A percentile compares a stretch with the other conserved stretches of the same genome.
These are phyloP conservation scores for Diplodus sargus DNA, from an alignment of 2,797 vertebrate genomes.

Conservation along the genomic window DNA sequence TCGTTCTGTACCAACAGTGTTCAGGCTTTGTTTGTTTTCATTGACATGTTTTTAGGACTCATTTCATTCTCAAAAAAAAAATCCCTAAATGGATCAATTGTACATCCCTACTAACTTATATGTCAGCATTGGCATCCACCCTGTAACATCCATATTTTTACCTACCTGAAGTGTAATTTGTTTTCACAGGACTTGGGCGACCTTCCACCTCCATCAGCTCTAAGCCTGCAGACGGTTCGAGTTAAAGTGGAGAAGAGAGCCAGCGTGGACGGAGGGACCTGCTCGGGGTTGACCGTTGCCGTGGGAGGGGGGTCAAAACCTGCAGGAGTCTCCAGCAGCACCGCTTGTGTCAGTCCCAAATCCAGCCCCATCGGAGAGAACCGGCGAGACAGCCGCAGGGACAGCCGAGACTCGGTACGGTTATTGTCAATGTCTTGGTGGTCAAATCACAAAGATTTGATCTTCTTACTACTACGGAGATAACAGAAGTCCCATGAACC, in stretches of 20 bases:
- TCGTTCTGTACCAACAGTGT: background rate
- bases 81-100: background rate
- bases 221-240: slow-evolving; percentile 92
- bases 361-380: slow-evolving; percentile 65
- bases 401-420: slow-evolving; percentile 76
- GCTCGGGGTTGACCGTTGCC: slow-evolving; percentile 32
- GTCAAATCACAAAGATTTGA: background rate
- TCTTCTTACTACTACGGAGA: too few relatives aligned
- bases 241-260: slow-evolving; percentile 92
- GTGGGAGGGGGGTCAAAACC: slow-evolving; percentile 77
- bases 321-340: slow-evolving; percentile 42
- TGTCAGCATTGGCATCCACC: background rate
- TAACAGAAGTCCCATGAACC: background rate
- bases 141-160: background rate
- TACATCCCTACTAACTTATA: background rate
- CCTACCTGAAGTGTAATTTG: slow-evolving; percentile 14
- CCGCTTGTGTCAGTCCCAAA: slow-evolving; percentile 75
- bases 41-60: background rate
- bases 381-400: slow-evolving; percentile 65
- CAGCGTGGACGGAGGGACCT: slow-evolving; percentile 77
- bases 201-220: slow-evolving; percentile 86
- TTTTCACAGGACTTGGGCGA: slow-evolving; percentile 85
- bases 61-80: background rate
- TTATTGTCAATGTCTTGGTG: too few relatives aligned
- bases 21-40: background rate